Percentiles rank a stretch among this genome's conserved stretches.
Evolutionary conservation across 2,888 invertebrate genomes (phyloP).

Genomic region (Polylopha cassiicola): DNA sequence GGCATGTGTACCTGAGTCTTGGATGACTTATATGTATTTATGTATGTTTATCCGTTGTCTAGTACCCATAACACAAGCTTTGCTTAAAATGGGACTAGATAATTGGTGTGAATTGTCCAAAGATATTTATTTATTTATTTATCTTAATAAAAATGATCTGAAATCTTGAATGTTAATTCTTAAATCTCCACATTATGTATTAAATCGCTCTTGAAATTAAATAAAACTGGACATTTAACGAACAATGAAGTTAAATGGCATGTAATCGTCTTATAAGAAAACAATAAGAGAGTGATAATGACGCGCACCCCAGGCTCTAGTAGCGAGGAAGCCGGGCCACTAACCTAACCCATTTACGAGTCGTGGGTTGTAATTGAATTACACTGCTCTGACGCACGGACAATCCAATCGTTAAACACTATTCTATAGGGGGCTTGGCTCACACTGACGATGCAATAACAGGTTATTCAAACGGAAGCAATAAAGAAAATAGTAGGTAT

Average conservation of each 20-base stretch:
- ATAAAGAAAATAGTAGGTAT: slow-evolving; percentile 1
- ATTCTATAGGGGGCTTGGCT: slow-evolving; percentile 11
- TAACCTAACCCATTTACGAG: slow-evolving; percentile 65
- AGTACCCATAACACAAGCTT: no score
- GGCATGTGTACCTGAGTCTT: no score
- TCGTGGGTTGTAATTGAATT: slow-evolving; percentile 56
- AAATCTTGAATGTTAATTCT: no score
- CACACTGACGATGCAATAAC: slow-evolving; percentile 2
- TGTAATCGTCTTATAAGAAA: neutral
- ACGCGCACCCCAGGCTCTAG: slow-evolving; percentile 32
- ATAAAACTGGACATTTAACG: no score
- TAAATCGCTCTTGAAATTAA: no score
- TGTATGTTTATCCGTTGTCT: no score
- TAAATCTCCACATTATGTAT: no score
- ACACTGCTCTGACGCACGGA: slow-evolving; percentile 36
- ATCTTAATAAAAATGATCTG: no score
- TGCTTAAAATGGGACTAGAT: no score
- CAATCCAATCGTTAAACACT: slow-evolving; percentile 20
- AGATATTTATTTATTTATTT: no score
- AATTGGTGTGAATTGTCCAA: no score
- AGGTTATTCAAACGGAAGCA: neutral
- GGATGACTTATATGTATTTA: no score
- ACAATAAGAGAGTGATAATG: slow-evolving; percentile 40
- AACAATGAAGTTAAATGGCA: neutral
- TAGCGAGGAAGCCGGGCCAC: slow-evolving; percentile 50